phyloP scores from a whole-genome alignment of 1,140 invertebrate genomes.

The Drosophila athabasca region DNA sequence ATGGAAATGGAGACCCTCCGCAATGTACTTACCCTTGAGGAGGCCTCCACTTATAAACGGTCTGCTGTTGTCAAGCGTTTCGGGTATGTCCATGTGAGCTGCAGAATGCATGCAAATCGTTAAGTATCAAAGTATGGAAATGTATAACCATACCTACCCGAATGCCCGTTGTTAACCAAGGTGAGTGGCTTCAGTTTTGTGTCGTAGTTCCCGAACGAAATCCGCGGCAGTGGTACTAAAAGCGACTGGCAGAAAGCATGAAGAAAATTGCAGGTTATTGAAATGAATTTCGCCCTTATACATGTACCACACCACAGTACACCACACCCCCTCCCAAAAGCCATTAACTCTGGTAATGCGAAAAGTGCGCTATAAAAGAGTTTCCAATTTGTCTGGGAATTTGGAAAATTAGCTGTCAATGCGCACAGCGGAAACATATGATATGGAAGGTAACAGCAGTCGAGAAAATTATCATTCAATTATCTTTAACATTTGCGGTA shows the following conservation, averaged over 20 bases:
- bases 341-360: conserved; percentile 34
- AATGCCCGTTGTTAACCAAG: conserved; percentile 88
- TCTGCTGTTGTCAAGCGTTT: conserved; percentile 84
- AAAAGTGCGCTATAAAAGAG: conserved; percentile 40
- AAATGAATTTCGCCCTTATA: conserved; percentile 33
- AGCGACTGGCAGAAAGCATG: conserved; percentile 84
- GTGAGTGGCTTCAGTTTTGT: conserved; percentile 85
- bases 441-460: background rate
- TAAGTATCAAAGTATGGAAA: background rate
- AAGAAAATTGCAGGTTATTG: conserved; percentile 65
- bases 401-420: conserved; percentile 50
- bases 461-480: too few species aligned
- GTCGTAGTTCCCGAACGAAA: conserved; percentile 88
- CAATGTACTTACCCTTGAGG: conserved; percentile 85
- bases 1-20: conserved; percentile 88
- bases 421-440: conserved; percentile 10
- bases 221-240: conserved; percentile 86
- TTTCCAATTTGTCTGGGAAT: conserved; percentile 31
- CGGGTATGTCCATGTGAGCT: conserved; percentile 84
- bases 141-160: conserved; percentile 84
- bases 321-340: background rate
- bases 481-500: too few species aligned
- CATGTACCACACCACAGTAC: too few species aligned
- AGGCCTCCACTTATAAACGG: conserved; percentile 87
- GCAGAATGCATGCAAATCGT: background rate